Conservation (phyloP, 2,797 vertebrate genomes). For the Psittacula derbiana region DNA sequence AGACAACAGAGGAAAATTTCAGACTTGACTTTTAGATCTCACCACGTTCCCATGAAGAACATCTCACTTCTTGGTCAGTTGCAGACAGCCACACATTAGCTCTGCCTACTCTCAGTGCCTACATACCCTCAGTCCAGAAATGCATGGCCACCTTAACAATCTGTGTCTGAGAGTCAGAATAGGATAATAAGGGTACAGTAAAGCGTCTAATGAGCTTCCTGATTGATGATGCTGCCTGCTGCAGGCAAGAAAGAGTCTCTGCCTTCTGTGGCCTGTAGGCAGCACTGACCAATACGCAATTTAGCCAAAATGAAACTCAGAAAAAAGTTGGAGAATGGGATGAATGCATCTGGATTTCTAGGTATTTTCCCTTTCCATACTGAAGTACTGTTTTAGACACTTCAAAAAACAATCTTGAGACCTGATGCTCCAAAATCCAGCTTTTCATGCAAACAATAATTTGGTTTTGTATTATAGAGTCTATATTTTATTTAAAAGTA, state of each 20-base stretch:
- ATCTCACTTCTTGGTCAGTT: background rate
- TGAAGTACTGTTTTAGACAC: background rate
- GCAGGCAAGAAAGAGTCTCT: background rate
- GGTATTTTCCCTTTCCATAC: background rate
- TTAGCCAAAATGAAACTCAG: background rate
- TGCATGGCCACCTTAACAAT: background rate
- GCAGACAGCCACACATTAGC: background rate
- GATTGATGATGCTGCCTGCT: background rate
- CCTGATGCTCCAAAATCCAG: background rate
- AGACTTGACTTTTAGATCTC: background rate
- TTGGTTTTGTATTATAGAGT: background rate
- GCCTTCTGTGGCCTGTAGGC: background rate
- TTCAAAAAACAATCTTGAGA: background rate
- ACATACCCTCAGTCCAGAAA: background rate
- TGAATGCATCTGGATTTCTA: background rate
- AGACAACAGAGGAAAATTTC: background rate
- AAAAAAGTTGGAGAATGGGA: background rate
- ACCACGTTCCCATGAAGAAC: too few species aligned
- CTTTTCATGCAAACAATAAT: background rate
- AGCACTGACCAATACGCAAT: background rate
- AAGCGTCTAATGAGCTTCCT: background rate
- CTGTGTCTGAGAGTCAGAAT: background rate
- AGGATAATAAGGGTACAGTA: background rate
- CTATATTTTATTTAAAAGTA: background rate
- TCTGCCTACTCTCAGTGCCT: background rate